Conservation (phyloP, 2,797 vertebrate species). For the Pitangus sulphuratus region DNA sequence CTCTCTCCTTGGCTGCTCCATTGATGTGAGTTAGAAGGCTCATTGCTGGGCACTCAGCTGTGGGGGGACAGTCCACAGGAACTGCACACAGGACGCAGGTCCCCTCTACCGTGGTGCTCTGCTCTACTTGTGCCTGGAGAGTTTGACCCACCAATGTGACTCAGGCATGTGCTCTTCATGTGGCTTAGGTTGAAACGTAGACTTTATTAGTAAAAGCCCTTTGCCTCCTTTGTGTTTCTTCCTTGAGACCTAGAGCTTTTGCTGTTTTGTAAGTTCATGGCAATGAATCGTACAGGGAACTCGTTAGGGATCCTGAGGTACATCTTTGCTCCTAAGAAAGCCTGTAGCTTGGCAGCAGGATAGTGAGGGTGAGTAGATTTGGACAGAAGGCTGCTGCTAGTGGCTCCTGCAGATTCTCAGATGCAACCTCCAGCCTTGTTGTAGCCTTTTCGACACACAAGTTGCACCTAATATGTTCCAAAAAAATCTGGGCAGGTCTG, state of each 20-base stretch:
- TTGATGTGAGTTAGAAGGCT: conserved; percentile 78
- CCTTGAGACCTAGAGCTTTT: background rate
- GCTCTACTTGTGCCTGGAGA: background rate
- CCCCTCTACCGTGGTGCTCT: background rate
- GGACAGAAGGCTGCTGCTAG: background rate
- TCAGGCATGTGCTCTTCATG: accelerated
- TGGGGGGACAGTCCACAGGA: background rate
- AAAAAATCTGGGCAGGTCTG: background rate
- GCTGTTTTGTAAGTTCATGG: background rate
- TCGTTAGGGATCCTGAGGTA: background rate
- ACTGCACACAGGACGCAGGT: background rate
- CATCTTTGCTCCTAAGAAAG: background rate
- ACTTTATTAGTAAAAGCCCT: background rate
- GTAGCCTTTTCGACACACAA: background rate
- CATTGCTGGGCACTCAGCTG: background rate
- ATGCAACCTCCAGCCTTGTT: background rate
- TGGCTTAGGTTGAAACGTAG: background rate
- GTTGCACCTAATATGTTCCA: background rate
- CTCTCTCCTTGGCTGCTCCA: conserved; percentile 90
- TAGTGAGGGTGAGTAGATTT: background rate
- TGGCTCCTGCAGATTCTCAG: background rate
- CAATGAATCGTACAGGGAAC: background rate
- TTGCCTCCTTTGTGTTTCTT: background rate
- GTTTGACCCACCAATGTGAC: background rate
- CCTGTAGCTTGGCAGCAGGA: background rate